Base-by-base conservation (phyloP, 2,113 vertebrate genomes). In the Isichthys henryi region DNA sequence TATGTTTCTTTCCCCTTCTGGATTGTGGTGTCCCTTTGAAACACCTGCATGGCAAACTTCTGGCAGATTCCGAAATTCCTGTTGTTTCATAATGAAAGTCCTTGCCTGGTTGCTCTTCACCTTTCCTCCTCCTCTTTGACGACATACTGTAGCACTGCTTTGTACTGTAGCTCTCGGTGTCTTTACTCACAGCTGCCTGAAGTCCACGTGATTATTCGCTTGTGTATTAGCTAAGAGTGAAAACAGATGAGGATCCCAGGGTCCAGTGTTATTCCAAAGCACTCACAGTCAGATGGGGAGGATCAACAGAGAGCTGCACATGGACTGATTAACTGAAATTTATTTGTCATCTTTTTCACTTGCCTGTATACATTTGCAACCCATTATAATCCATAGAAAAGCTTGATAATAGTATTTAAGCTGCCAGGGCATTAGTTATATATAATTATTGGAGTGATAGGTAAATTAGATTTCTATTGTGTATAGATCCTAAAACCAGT, bases 151-250 rank as follows among this genome's bases (percentile, higher is more conserved):
- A 19, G n/a, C 35, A 0, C 17, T 17, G 31, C 31, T 77, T 7
- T 77, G 15, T 43, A 0, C 35, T 77, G 74, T 5, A 35, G 11
- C 27, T 77, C 74, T 19, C 5, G 0, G 35, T 77, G 74, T 39
- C 35, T 39, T 77, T 77, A 39, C 31, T 77, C 74, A 19, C 74
- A 19, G 74, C 27, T 77, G 74, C 27, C 27, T 39, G 27, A 15
- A 15, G 13, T 39, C 13, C 74, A 77, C 74, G n/a, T 77, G 74
- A 77, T 35, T 39, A 43, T 77, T 43, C 31, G 53, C 70, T 49
- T 21, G 93, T 90, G 90, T 93, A 92, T 88, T 90, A 91, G 91
- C 91, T 92, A 90, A 92, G 93, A 94, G 94, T 93, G 93, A 92
- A 93, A 95, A 92, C 94, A 94, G 93, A 94, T 94, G 88, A 90